Conservation (phyloP, 2,797 vertebrate genomes). For the Scolopax bukidnonensis region DNA sequence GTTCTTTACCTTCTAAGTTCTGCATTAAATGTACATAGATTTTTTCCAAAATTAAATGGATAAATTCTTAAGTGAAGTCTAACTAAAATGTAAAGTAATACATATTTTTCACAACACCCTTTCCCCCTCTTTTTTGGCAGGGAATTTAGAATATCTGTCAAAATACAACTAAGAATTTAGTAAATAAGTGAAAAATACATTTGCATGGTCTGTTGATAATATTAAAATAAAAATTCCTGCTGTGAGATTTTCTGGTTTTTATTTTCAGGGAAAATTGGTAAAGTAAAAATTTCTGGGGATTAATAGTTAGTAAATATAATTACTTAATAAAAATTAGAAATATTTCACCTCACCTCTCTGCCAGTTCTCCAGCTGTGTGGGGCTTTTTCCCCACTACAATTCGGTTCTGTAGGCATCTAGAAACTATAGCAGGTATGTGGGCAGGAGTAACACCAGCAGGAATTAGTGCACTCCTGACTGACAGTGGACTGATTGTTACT, state of each 20-base stretch:
- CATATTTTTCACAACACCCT: not conserved
- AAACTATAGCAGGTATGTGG: not conserved
- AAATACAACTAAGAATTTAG: not conserved
- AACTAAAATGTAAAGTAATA: not conserved
- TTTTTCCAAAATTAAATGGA: not conserved
- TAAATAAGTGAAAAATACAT: not conserved
- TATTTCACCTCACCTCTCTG: not conserved
- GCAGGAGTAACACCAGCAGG: not conserved
- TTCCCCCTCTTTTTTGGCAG: not conserved
- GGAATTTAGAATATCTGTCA: not conserved
- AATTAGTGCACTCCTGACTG: not conserved
- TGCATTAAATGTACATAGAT: not conserved
- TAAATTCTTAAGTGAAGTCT: not conserved
- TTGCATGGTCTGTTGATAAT: not conserved
- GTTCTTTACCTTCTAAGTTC: not conserved
- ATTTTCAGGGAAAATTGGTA: not conserved
- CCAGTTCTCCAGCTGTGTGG: rapidly evolving
- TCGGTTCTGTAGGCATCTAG: not conserved
- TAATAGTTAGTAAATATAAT: not conserved
- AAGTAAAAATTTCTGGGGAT: not conserved
- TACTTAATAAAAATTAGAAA: not conserved
- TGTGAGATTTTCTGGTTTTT: not conserved
- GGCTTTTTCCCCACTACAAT: not conserved
- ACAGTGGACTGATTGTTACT: not conserved
- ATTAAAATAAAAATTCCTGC: not conserved